A percentile compares a stretch with the other conserved stretches of the same genome.
These are phyloP conservation scores for Spea multiplicata DNA, from an alignment of 2,113 vertebrate species.

Conservation along the genomic window DNA sequence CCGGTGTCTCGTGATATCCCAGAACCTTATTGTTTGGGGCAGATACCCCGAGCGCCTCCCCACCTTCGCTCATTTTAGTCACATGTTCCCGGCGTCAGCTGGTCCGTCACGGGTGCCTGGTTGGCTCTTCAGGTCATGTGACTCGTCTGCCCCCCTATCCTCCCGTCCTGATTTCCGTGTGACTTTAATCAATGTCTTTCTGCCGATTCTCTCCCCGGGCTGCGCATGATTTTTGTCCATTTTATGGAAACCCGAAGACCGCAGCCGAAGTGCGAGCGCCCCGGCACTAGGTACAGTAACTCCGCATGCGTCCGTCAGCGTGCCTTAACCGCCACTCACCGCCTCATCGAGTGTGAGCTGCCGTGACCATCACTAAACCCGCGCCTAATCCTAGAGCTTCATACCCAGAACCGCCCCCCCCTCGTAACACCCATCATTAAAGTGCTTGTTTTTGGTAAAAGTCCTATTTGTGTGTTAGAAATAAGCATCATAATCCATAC, in stretches of 20 bases:
- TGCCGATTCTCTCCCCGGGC: conserved; percentile 71
- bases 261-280: conserved; percentile 90
- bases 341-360: not conserved
- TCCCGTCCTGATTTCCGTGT: conserved; percentile 19
- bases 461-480: too few species aligned
- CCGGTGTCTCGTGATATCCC: too few species aligned
- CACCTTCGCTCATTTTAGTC: not conserved
- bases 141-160: not conserved
- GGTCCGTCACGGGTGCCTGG: not conserved
- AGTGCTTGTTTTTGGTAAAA: too few species aligned
- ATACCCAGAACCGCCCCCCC: too few species aligned
- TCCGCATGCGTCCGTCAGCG: conserved; percentile 55
- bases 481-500: too few species aligned
- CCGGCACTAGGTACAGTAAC: conserved; percentile 91
- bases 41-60: conserved; percentile 18
- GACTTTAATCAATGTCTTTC: conserved; percentile 60
- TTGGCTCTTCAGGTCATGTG: not conserved
- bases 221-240: conserved; percentile 73
- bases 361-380: not conserved
- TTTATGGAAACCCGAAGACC: conserved; percentile 85
- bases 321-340: not conserved
- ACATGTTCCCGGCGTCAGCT: too few species aligned
- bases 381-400: too few species aligned
- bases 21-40: too few species aligned
- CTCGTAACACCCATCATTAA: too few species aligned